A percentile compares a stretch with the other conserved stretches of the same genome.
Evolutionary conservation across 2,888 invertebrate genomes (phyloP).

Genomic region (Cheilosia scutellata): DNA sequence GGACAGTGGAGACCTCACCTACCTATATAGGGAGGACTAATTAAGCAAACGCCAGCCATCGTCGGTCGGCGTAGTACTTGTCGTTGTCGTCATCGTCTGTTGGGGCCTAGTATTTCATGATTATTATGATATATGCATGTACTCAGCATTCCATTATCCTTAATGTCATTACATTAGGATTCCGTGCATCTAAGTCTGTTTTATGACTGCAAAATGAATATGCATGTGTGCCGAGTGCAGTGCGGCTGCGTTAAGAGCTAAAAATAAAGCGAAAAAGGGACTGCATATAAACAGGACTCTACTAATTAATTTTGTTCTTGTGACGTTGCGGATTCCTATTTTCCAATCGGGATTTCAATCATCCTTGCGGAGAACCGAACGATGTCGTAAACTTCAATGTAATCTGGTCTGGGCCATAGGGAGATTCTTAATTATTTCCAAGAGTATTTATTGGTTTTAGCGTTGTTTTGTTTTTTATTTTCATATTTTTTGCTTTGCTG

Average conservation of each 20-base stretch:
- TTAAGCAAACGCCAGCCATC: constrained; percentile 56
- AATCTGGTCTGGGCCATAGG: background rate
- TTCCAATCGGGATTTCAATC: constrained; percentile 56
- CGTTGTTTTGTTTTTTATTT: no score
- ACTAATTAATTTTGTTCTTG: constrained; percentile 60
- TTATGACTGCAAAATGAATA: constrained; percentile 52
- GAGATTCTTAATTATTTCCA: constrained; percentile 19
- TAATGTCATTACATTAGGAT: constrained; percentile 75
- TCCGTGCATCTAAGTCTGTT: constrained; percentile 66
- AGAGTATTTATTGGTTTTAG: background rate
- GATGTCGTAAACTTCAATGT: constrained; percentile 57
- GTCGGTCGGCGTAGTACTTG: background rate
- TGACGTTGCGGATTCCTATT: constrained; percentile 9
- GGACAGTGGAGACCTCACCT: no score
- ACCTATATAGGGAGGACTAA: constrained; percentile 41
- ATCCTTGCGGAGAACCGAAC: constrained; percentile 21
- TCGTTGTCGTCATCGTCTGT: constrained; percentile 16
- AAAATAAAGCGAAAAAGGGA: constrained; percentile 14
- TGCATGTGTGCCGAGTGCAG: background rate
- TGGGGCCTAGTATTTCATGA: constrained; percentile 68
- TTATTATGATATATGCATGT: constrained; percentile 71
- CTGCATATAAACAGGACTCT: constrained; percentile 35
- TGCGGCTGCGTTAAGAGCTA: constrained; percentile 52
- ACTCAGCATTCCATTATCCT: constrained; percentile 75
- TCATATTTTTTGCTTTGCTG: background rate